Evolutionary conservation across 1,140 invertebrate species (phyloP).

Genomic region (Conus ventricosus): DNA sequence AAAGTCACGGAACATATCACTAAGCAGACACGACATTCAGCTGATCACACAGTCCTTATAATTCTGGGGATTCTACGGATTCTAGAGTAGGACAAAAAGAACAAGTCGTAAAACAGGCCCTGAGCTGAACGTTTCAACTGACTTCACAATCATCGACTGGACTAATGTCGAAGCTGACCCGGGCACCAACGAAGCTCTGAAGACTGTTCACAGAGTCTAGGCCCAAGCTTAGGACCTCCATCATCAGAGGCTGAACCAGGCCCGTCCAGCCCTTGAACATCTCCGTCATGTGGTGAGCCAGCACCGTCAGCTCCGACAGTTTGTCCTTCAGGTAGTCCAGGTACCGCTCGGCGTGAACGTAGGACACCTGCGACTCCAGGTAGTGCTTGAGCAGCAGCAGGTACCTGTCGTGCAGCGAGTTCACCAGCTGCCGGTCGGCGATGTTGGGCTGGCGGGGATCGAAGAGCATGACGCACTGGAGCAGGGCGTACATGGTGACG

Average conservation of each 20-base stretch:
- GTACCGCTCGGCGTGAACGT: conserved; percentile 21
- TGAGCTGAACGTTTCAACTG: too few species aligned
- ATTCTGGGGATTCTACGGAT: too few species aligned
- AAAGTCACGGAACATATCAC: too few species aligned
- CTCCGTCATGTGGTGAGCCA: conserved; percentile 13
- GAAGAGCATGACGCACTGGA: conserved; percentile 90
- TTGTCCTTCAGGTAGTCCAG: conserved; percentile 25
- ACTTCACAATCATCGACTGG: too few species aligned
- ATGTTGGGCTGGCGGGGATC: conserved; percentile 87
- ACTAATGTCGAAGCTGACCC: too few species aligned
- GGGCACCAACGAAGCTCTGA: too few species aligned
- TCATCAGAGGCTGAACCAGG: conserved; percentile 30
- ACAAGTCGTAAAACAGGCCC: too few species aligned
- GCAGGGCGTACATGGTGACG: conserved; percentile 35
- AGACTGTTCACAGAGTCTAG: background rate
- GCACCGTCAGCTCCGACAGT: conserved; percentile 25
- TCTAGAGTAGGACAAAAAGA: too few species aligned
- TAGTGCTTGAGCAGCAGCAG: conserved; percentile 92
- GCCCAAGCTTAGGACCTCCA: conserved; percentile 31
- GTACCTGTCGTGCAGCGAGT: conserved; percentile 87
- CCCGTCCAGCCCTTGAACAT: conserved; percentile 34
- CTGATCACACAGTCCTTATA: too few species aligned
- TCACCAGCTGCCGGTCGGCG: conserved; percentile 84
- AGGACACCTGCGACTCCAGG: conserved; percentile 82
- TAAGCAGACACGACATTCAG: too few species aligned